These are phyloP conservation scores for Brachycybe producta DNA, from an alignment of 2,888 invertebrate genomes.

Conservation along the genomic window DNA sequence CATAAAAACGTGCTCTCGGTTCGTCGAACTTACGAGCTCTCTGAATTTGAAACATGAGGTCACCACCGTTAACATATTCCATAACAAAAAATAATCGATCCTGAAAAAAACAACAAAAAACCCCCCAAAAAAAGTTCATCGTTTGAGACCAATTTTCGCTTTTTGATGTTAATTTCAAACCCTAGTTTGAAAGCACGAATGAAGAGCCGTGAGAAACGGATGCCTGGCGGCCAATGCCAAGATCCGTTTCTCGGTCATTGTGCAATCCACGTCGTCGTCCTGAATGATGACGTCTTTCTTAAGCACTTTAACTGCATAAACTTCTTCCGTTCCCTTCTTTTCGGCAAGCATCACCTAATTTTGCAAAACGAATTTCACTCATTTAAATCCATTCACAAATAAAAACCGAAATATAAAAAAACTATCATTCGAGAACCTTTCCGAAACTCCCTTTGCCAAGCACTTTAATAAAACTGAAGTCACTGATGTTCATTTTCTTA, in stretches of 20 bases:
- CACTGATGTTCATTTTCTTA: conserved; percentile 57
- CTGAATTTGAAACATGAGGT: conserved; percentile 99
- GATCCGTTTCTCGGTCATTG: conserved; percentile 96
- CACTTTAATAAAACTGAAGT: conserved; percentile 96
- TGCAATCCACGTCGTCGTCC: conserved; percentile 98
- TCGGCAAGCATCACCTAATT: conserved; percentile 88
- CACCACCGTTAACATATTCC: conserved; percentile 99
- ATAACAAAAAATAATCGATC: conserved; percentile 97
- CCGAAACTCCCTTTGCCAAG: conserved; percentile 98
- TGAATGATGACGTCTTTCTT: conserved; percentile 97
- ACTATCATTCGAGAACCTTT: conserved; percentile 38
- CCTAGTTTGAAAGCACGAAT: conserved; percentile 92
- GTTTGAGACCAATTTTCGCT: conserved; percentile 5
- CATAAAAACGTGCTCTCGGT: conserved; percentile 84
- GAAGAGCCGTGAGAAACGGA: conserved; percentile 92
- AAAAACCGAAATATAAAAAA: too few relatives aligned
- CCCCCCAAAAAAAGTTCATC: neutral
- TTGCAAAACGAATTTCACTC: neutral
- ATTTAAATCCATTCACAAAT: too few relatives aligned
- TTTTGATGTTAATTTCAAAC: too few relatives aligned
- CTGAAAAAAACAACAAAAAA: conserved; percentile 30
- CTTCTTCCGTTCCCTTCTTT: conserved; percentile 78
- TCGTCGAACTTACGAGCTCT: conserved; percentile 96
- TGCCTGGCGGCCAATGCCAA: conserved; percentile 92
- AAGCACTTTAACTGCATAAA: conserved; percentile 57